Base-by-base conservation (phyloP, 2,113 vertebrate genomes). In the Rana temporaria region DNA sequence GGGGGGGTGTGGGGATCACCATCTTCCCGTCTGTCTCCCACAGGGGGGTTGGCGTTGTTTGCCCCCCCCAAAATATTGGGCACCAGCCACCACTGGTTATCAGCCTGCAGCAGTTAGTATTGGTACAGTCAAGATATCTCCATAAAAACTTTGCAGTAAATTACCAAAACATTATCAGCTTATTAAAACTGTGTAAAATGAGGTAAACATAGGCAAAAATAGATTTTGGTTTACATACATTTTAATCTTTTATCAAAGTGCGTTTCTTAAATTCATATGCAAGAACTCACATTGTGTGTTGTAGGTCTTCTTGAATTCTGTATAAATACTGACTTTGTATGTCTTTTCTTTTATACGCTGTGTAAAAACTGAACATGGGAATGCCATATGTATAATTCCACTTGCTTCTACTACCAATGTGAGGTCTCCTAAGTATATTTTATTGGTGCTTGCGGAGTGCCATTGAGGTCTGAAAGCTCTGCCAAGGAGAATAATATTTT, bases 401-500 rank as follows among this genome's bases (percentile, higher is more conserved):
- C 59, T 60, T 60, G 59, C 19, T 48, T 52, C 55, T 22, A 26
- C 24, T 71, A 71, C 48, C 48, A 71, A 55, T 53, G 69, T 48
- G 69, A 71, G 48, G 48, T 71, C 69, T 71, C 18, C 69, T 55
- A 71, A 55, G 69, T 71, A 71, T n/a, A 16, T 53, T 71, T 71
- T 53, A n/a, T 56, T 71, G 48, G 48, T 55, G 24, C 52, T 53
- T 71, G 48, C 22, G 69, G n/a, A 53, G 69, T 71, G 48, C 20
- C 48, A 52, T 52, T 71, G 69, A 55, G 69, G 69, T 71, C 48
- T 71, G 69, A 22, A 55, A 52, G 19, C 52, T 55, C 14, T 71
- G 69, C 69, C 69, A 71, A 55, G 48, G 42, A 55, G 69, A 71
- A 71, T 71, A 71, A 71, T 71, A 71, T 71, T 71, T 71, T 71